A percentile compares a stretch with the other conserved stretches of the same genome.
These are phyloP conservation scores for Lacanobia wlatinum DNA, from an alignment of 2,888 invertebrate species.

Conservation along the genomic window DNA sequence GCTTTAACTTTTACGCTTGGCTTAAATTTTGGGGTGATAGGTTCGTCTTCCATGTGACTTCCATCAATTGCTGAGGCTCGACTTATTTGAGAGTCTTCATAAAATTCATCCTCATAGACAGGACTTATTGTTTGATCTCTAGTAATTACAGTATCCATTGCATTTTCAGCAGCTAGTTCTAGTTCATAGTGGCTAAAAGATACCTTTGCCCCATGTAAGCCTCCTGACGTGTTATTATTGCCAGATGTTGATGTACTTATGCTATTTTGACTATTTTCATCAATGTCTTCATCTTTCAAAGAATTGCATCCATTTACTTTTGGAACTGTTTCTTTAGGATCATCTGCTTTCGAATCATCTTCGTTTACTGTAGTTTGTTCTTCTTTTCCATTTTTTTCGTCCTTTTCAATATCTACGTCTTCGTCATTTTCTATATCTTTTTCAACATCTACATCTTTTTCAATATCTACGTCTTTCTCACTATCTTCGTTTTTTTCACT, in stretches of 20 bases:
- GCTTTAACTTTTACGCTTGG: slow-evolving; percentile 8
- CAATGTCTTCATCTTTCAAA: slow-evolving; percentile 44
- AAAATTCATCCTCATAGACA: slow-evolving; percentile 45
- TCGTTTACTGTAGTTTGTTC: slow-evolving; percentile 6
- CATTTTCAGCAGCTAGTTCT: slow-evolving; percentile 7
- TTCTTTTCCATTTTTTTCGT: neutral
- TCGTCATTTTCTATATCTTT: slow-evolving; percentile 15
- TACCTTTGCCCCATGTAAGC: slow-evolving; percentile 4
- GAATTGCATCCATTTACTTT: slow-evolving; percentile 40
- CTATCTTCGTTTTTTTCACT: slow-evolving; percentile 13
- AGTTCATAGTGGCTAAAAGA: slow-evolving; percentile 10
- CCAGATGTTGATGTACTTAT: slow-evolving; percentile 19
- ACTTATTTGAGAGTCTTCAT: slow-evolving; percentile 29
- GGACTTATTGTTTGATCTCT: slow-evolving; percentile 41
- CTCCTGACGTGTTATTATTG: slow-evolving; percentile 28
- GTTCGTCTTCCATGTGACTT: slow-evolving; percentile 19
- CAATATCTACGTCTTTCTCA: neutral
- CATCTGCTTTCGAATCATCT: slow-evolving; percentile 22
- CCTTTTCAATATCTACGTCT: slow-evolving; percentile 16
- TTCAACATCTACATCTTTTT: slow-evolving; percentile 16
- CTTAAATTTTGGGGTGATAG: slow-evolving; percentile 12
- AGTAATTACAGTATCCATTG: slow-evolving; percentile 4
- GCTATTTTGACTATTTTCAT: slow-evolving; percentile 40
- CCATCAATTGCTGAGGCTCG: slow-evolving; percentile 5
- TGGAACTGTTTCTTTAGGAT: neutral